Conservation (phyloP, 2,113 vertebrate species). For the Thamnaconus septentrionalis region DNA sequence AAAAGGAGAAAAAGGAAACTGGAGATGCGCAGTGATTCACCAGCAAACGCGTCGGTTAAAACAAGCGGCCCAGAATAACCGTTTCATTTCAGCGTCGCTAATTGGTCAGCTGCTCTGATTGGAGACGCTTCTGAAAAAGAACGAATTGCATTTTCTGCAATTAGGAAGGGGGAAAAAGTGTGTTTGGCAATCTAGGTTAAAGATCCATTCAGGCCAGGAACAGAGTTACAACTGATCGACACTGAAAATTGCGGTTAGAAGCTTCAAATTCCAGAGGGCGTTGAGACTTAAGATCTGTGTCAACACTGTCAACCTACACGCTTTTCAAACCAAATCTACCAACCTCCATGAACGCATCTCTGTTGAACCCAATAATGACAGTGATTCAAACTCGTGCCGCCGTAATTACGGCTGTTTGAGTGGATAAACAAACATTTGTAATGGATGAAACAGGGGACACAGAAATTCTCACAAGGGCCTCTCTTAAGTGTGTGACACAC, state of each 20-base stretch:
- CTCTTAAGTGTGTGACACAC: conserved; percentile 21
- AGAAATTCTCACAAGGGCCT: background rate
- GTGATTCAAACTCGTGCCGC: conserved; percentile 3
- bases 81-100: too few relatives aligned
- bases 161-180: too few relatives aligned
- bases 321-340: conserved; percentile 23
- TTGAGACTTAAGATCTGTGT: conserved; percentile 24
- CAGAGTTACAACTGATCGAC: conserved; percentile 14
- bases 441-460: conserved; percentile 10
- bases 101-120: too few relatives aligned
- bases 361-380: conserved; percentile 25
- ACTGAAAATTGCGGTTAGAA: background rate
- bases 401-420: conserved; percentile 19
- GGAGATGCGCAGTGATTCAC: too few relatives aligned
- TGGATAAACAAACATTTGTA: conserved; percentile 29
- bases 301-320: conserved; percentile 10
- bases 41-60: too few relatives aligned
- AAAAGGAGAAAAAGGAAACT: too few relatives aligned
- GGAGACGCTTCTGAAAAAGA: too few relatives aligned
- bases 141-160: too few relatives aligned
- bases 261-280: conserved; percentile 2
- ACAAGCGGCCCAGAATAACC: too few relatives aligned
- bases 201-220: background rate
- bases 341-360: conserved; percentile 30
- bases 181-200: too few relatives aligned